Evolutionary conservation across 1,140 invertebrate species (phyloP), one percentile per base, ranked within the genome.

Genomic region (Ostrea denselamellosa): DNA sequence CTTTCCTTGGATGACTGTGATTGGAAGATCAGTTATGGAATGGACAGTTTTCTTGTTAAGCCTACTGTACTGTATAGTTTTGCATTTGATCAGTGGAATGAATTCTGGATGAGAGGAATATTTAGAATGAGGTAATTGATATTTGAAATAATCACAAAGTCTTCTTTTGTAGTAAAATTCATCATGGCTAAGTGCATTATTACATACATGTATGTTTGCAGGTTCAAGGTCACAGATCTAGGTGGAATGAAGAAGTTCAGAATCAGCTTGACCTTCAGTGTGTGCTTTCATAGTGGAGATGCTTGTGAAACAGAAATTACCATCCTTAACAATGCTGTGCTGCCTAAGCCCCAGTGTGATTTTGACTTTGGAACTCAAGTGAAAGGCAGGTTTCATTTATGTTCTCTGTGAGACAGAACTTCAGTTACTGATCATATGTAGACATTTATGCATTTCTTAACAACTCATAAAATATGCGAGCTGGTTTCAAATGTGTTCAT

Each of bases 311-410:
- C 65, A 22, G 52, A 85, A 19, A 14, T 65, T 17, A 53, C 77
- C 9, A 28, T 88, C 22, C 71, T 88, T n/a, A 22, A 52, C n/a
- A 83, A 86, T 51, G 77, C 77, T n/a, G 22, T 65, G 14, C 58
- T 88, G 17, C 88, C 88, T 19, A 86, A 88, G 65, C 68, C 77
- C 12, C n/a, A 86, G 71, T 88, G 88, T 86, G 85, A 88, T 53
- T 44, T 83, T 52, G n/a, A 52, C 52, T 52, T 83, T n/a, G 82
- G 52, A 83, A 83, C 17, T 53, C 82, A 77, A 77, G 68, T 10
- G 10, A 77, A 77, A 77, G 68, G 68, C 28, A 5, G 28, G 28
- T 77, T 12, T 34, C 14, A 62, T 8, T 19, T 62, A 19, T 62
- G 17, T 19, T 62, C 17, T 14, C 56, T 58, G 56, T 58, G 10